Evolutionary conservation across 2,888 invertebrate species (phyloP).

Genomic region (Drosophila gaucha): DNA sequence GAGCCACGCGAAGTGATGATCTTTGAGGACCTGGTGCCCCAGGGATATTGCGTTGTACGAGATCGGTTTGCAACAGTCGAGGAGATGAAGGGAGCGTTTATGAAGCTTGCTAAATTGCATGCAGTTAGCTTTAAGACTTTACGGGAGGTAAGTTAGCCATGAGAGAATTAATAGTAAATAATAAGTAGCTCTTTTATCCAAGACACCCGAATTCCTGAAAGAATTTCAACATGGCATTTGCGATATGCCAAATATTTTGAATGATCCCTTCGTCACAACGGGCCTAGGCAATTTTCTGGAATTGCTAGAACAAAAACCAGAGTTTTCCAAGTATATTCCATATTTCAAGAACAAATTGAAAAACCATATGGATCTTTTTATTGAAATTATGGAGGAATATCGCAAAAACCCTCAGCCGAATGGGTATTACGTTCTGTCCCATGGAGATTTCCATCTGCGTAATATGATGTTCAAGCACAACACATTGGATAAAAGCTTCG

Average conservation of each 20-base stretch:
- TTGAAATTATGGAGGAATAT: conserved; percentile 26
- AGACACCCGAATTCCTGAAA: conserved; percentile 37
- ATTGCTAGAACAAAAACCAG: conserved; percentile 40
- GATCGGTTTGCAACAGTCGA: conserved; percentile 76
- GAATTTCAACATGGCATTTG: conserved; percentile 81
- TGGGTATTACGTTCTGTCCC: conserved; percentile 45
- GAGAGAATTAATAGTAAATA: background rate
- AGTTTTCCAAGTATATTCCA: conserved; percentile 25
- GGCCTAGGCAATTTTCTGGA: conserved; percentile 48
- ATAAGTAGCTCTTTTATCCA: background rate
- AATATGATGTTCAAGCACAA: conserved; percentile 67
- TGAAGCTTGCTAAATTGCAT: conserved; percentile 84
- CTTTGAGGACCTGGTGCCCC: conserved; percentile 71
- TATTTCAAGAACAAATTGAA: conserved; percentile 19
- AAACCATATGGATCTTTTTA: background rate
- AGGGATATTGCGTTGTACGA: conserved; percentile 53
- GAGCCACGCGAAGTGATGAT: conserved; percentile 57
- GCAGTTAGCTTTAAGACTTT: conserved; percentile 64
- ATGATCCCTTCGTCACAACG: conserved; percentile 37
- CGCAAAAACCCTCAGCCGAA: conserved; percentile 32
- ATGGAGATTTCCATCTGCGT: conserved; percentile 66
- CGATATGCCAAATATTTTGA: conserved; percentile 39
- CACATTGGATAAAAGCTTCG: conserved; percentile 37
- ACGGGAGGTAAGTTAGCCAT: conserved; percentile 7
- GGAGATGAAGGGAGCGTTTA: conserved; percentile 81